These are phyloP conservation scores for Poecile atricapillus DNA, from an alignment of 2,113 vertebrate species.

Conservation along the genomic window DNA sequence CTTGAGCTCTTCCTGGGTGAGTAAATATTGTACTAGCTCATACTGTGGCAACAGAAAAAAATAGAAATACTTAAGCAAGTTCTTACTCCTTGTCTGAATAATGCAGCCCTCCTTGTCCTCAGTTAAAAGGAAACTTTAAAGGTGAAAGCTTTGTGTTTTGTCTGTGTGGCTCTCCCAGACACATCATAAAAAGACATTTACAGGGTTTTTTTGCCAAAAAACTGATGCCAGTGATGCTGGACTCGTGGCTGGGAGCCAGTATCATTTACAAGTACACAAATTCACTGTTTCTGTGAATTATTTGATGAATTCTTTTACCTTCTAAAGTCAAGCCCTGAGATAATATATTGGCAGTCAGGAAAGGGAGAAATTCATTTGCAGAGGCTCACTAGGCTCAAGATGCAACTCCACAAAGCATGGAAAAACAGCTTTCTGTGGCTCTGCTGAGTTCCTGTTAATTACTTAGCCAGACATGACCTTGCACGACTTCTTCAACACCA, in stretches of 20 bases:
- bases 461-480: constrained; percentile 10
- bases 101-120: not conserved
- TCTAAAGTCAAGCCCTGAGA: not conserved
- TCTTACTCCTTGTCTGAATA: not conserved
- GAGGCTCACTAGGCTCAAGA: not conserved
- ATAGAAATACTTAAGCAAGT: not conserved
- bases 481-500: not conserved
- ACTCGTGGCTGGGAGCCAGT: not conserved
- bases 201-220: not conserved
- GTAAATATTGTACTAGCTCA: not conserved
- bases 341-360: not conserved
- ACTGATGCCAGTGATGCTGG: not conserved
- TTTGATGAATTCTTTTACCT: not conserved
- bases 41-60: not conserved
- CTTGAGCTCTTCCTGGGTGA: not conserved
- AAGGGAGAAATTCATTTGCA: constrained; percentile 11
- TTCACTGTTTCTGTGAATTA: not conserved
- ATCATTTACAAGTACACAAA: not conserved
- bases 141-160: not conserved
- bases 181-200: not conserved
- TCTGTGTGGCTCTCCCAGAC: not conserved
- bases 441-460: constrained; percentile 38
- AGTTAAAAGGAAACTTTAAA: not conserved
- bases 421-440: constrained; percentile 30
- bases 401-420: not conserved